Evolutionary conservation across 1,140 invertebrate species (phyloP).

Genomic region (Pachyrhynchus sulphureomaculatus): DNA sequence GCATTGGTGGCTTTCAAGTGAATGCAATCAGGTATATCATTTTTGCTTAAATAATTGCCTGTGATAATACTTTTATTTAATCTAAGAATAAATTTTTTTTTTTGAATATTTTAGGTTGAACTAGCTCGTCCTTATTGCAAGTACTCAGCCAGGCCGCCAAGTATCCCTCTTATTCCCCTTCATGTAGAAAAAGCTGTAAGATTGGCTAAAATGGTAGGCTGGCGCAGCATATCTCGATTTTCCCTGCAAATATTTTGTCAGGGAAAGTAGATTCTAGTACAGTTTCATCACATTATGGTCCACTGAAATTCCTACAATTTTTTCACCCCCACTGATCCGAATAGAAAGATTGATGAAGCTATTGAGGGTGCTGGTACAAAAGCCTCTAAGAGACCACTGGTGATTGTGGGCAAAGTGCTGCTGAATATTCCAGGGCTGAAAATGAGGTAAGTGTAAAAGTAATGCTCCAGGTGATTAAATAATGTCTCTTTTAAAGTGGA

Average conservation of each 20-base stretch:
- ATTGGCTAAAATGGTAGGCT: constrained; percentile 80
- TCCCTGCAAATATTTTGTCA: constrained; percentile 72
- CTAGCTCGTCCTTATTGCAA: constrained; percentile 83
- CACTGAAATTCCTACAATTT: constrained; percentile 65
- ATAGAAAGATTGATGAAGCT: constrained; percentile 66
- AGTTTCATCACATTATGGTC: constrained; percentile 52
- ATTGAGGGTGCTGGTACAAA: constrained; percentile 66
- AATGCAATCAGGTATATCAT: constrained; percentile 72
- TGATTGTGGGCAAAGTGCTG: constrained; percentile 95
- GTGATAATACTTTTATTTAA: too few relatives aligned
- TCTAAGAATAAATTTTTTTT: not conserved
- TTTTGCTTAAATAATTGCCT: too few relatives aligned
- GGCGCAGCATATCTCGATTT: constrained; percentile 88
- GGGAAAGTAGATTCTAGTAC: constrained; percentile 48
- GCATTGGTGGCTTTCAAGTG: constrained; percentile 94
- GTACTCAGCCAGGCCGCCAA: constrained; percentile 85
- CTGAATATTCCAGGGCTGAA: constrained; percentile 82
- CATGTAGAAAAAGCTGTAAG: constrained; percentile 93
- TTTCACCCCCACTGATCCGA: constrained; percentile 70
- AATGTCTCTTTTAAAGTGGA: too few relatives aligned
- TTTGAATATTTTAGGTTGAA: constrained; percentile 70
- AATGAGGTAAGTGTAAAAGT: constrained; percentile 55
- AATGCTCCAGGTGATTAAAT: not conserved
- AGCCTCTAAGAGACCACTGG: constrained; percentile 79
- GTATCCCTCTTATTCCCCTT: constrained; percentile 76